Evolutionary conservation across 2,888 invertebrate species (phyloP).

Genomic region (Pyralis farinalis): DNA sequence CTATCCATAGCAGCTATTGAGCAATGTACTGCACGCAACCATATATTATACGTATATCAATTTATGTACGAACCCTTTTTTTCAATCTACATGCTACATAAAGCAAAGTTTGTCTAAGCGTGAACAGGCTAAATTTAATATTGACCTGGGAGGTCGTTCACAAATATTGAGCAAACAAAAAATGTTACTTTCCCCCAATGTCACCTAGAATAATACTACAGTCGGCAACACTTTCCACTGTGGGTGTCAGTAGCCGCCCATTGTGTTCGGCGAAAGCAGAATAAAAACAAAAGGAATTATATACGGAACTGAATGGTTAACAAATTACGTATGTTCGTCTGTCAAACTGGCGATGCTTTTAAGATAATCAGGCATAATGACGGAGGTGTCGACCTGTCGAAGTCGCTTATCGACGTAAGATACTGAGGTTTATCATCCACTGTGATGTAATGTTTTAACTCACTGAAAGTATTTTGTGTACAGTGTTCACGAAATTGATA

Average conservation of each 20-base stretch:
- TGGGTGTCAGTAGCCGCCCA: conserved; percentile 56
- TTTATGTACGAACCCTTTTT: neutral
- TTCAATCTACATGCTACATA: conserved; percentile 5
- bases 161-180: conserved; percentile 50
- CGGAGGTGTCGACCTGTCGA: neutral
- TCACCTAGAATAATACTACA: conserved; percentile 39
- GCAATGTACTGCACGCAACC: conserved; percentile 20
- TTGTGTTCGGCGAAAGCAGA: conserved; percentile 66
- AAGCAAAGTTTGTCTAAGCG: conserved; percentile 18
- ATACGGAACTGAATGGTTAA: conserved; percentile 28
- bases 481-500: no score
- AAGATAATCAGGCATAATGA: conserved; percentile 11
- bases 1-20: conserved; percentile 15
- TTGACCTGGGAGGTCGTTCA: conserved; percentile 41
- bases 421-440: neutral
- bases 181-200: conserved; percentile 57
- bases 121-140: conserved; percentile 38
- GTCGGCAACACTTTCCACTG: conserved; percentile 57
- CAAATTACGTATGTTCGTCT: conserved; percentile 14
- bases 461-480: no score
- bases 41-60: conserved; percentile 13
- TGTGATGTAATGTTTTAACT: neutral
- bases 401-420: neutral
- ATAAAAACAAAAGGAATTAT: conserved; percentile 58
- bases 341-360: conserved; percentile 11